A percentile compares a stretch with the other conserved stretches of the same genome.
Conservation (phyloP, 2,888 invertebrate species). For the Agrochola lychnidis region DNA sequence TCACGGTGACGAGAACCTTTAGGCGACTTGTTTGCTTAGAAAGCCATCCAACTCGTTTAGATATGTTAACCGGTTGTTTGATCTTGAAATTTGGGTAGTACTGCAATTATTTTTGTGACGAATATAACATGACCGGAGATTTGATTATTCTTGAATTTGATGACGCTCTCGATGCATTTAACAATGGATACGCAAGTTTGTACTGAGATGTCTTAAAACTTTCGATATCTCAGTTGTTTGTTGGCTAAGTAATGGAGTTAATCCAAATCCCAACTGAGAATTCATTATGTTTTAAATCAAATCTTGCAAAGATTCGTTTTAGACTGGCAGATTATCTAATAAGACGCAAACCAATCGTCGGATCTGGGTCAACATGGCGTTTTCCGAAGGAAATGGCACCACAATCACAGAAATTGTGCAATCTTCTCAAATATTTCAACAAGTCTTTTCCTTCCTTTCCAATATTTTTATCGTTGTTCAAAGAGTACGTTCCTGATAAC, state of each 20-base stretch:
- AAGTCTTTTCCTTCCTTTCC: conserved; percentile 52
- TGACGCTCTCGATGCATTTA: neutral
- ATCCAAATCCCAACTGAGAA: neutral
- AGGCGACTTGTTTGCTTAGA: conserved; percentile 52
- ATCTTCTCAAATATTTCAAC: conserved; percentile 28
- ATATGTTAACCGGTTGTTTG: conserved; percentile 43
- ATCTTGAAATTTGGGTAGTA: conserved; percentile 44
- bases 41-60: conserved; percentile 50
- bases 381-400: conserved; percentile 22
- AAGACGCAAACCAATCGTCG: conserved; percentile 2
- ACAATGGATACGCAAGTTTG: neutral
- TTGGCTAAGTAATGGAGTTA: neutral
- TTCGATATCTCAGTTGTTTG: too few relatives aligned
- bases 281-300: neutral
- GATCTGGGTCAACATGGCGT: conserved; percentile 53
- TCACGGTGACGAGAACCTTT: conserved; percentile 66
- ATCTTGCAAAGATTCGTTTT: neutral
- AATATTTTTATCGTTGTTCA: conserved; percentile 60
- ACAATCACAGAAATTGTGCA: conserved; percentile 36
- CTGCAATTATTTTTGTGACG: neutral
- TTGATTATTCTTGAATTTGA: neutral
- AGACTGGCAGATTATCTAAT: conserved; percentile 20
- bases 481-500: conserved; percentile 62
- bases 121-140: neutral
- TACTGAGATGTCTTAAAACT: neutral